Base-by-base conservation (phyloP, 1,140 invertebrate genomes). In the Tribolium castaneum region DNA sequence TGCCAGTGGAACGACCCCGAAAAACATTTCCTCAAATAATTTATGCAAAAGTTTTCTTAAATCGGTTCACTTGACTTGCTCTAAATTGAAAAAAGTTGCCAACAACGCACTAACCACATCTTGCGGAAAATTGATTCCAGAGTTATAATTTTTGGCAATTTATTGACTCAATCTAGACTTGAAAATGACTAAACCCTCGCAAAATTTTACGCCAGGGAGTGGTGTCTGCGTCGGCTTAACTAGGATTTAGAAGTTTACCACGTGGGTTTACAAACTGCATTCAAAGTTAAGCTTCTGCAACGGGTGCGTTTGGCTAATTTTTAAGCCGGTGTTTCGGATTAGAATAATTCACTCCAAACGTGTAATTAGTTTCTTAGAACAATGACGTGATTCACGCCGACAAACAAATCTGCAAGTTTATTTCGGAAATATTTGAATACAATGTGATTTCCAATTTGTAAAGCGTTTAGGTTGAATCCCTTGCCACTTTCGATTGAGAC, bases 401-500 rank as follows among this genome's bases (percentile, higher is more conserved):
- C 39, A 45, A 45, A 45, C 2, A 10, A 45, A 45, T 45, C 5
- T 45, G 3, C 2, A 45, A 45, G 9, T 45, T 45, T 45, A 45
- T 45, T 45, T 45, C 7, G 7, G 9, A n/a, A 45, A 45, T 59
- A 59, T 59, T 59, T 59, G 54, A 59, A 59, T 25, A 22, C 14
- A 59, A 59, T 59, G 14, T 59, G 9, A 59, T 25, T 25, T 59
- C 19, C 6, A 25, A n/a, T 22, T 59, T 25, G 54, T n/a, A 25
- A 52, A 59, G 6, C 54, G 54, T 7, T 59, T 22, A 22, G 54
- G 54, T n/a, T 25, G 19, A 59, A 59, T 59, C 54, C 54, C 54
- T 59, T 25, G 54, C 19, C 6, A 25, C 10, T 59, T 25, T 59
- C 54, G 4, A 59, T 25, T 56, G 52, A 19, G 12, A 56, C 16